These are phyloP conservation scores for Aporophyla lueneburgensis DNA, from an alignment of 2,888 invertebrate species.

Conservation along the genomic window DNA sequence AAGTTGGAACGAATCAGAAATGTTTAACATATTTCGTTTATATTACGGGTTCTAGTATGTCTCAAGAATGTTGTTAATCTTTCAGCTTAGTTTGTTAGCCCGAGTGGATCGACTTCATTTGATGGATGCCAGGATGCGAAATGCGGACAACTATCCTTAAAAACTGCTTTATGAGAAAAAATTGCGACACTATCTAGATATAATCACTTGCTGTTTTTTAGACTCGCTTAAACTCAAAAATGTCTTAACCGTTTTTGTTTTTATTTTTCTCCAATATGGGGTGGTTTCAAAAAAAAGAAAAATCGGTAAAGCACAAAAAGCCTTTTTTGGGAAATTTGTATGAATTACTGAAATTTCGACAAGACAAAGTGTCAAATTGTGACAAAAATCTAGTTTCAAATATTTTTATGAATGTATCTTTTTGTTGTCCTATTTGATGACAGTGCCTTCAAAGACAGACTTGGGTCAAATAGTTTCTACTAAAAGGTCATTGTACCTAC, in stretches of 20 bases:
- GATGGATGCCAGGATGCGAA: slow-evolving; percentile 41
- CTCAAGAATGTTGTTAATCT: slow-evolving; percentile 40
- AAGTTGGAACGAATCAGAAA: slow-evolving; percentile 57
- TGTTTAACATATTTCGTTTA: slow-evolving; percentile 57
- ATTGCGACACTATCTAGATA: neutral
- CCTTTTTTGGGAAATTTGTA: too few species aligned
- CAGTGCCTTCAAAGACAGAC: neutral
- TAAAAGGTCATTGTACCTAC: neutral
- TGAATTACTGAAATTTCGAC: too few species aligned
- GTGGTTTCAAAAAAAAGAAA: too few species aligned
- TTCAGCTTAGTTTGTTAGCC: slow-evolving; percentile 15
- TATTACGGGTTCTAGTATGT: slow-evolving; percentile 36
- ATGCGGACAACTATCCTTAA: slow-evolving; percentile 1
- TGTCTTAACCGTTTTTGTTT: too few species aligned
- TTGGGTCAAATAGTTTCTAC: neutral
- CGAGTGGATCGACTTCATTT: slow-evolving; percentile 26
- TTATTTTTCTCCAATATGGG: too few species aligned
- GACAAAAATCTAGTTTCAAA: slow-evolving; percentile 4
- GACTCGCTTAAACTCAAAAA: too few species aligned
- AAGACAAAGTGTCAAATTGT: too few species aligned
- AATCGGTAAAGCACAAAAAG: too few species aligned
- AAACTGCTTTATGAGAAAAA: neutral
- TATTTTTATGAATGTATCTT: neutral
- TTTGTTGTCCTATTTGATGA: neutral
- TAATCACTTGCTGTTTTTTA: too few species aligned